Conservation (phyloP, 2,797 vertebrate species). For the Bryconaethiops microstoma region DNA sequence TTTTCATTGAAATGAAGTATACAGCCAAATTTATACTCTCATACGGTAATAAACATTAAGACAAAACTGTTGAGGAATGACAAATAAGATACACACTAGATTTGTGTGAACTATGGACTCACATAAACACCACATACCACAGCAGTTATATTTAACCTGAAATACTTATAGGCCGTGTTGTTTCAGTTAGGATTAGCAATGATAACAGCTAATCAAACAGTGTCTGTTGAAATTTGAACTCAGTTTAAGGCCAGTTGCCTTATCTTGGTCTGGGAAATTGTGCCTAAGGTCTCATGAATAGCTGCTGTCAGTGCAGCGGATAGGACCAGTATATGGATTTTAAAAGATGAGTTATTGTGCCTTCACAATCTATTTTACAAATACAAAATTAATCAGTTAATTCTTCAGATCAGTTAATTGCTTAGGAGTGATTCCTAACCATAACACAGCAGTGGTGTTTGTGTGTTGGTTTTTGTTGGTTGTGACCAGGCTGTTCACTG, state of each 20-base stretch:
- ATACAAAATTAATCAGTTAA: background rate
- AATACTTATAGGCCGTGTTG: background rate
- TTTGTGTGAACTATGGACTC: background rate
- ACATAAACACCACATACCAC: background rate
- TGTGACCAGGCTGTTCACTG: background rate
- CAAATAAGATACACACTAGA: background rate
- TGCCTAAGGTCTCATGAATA: background rate
- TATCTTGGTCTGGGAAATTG: background rate
- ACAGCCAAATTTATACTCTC: background rate
- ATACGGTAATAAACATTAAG: too few species aligned
- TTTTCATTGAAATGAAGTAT: too few species aligned
- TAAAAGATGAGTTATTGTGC: too few species aligned
- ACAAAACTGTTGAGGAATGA: background rate
- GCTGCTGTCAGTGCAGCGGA: background rate
- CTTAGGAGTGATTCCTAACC: background rate
- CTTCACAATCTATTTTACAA: background rate
- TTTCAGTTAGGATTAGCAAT: background rate
- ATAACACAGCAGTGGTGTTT: background rate
- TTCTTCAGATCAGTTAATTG: background rate
- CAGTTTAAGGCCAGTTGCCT: background rate
- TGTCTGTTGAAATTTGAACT: too few species aligned
- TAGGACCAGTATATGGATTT: too few species aligned
- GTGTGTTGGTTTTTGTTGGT: conserved; percentile 17
- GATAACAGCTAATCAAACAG: background rate
- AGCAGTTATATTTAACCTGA: background rate